Evolutionary conservation across 2,113 vertebrate species (phyloP).

Genomic region (Triplophysa tibetana): DNA sequence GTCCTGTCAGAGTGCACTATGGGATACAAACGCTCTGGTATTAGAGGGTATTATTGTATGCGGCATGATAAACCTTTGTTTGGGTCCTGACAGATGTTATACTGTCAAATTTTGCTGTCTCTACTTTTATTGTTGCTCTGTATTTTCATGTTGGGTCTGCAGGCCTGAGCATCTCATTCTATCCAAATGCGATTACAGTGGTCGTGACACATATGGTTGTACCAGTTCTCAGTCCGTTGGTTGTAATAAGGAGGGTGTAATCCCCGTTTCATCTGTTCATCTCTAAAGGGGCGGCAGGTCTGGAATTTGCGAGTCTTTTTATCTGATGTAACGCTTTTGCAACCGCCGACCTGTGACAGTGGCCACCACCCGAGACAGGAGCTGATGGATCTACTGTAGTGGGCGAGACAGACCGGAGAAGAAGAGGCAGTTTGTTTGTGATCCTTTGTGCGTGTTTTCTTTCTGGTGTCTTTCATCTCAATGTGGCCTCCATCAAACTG

Average conservation of each 20-base stretch:
- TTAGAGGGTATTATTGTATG: neutral
- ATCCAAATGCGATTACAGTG: conserved; percentile 52
- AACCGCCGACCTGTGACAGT: conserved; percentile 4
- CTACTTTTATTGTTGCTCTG: neutral
- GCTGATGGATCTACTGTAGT: neutral
- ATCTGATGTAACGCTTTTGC: conserved; percentile 34
- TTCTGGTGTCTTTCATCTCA: conserved; percentile 7
- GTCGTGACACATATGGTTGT: conserved; percentile 42
- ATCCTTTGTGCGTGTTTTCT: neutral
- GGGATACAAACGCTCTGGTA: neutral
- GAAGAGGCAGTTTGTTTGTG: conserved; percentile 51
- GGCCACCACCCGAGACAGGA: neutral
- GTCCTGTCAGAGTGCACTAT: neutral
- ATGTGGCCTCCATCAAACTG: neutral
- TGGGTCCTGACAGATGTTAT: conserved; percentile 37
- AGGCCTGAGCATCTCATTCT: conserved; percentile 9
- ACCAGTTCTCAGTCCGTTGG: conserved; percentile 20
- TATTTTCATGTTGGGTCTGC: conserved; percentile 9
- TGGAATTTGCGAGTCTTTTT: conserved; percentile 17
- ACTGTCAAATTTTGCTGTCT: neutral
- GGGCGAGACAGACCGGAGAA: conserved; percentile 51
- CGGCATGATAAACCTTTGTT: neutral
- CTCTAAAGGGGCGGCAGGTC: conserved; percentile 31
- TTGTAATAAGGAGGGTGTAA: conserved; percentile 43
- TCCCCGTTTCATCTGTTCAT: conserved; percentile 44